These are phyloP conservation scores for Dallia pectoralis DNA, from an alignment of 2,797 vertebrate species.

Conservation along the genomic window DNA sequence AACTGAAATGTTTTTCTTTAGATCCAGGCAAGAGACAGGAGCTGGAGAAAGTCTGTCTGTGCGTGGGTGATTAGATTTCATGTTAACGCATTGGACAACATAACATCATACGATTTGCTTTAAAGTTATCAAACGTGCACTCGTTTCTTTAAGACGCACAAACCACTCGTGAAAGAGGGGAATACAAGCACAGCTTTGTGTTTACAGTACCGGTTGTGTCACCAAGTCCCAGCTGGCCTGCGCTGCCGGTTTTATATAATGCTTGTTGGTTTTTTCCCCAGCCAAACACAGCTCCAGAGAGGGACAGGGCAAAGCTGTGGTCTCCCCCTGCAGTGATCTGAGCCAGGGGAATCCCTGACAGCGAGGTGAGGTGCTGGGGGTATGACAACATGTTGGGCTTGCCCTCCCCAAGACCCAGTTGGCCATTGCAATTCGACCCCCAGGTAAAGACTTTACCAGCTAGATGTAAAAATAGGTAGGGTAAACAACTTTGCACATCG, in stretches of 20 bases:
- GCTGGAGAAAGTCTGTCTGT: slow-evolving; percentile 65
- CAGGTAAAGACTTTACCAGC: slow-evolving; percentile 75
- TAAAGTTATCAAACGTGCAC: not conserved
- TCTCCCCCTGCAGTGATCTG: slow-evolving; percentile 71
- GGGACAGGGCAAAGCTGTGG: slow-evolving; percentile 75
- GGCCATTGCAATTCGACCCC: slow-evolving; percentile 75
- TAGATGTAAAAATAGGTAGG: slow-evolving; percentile 30
- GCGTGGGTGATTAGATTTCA: slow-evolving; percentile 35
- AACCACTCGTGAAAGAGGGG: not conserved
- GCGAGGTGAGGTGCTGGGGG: slow-evolving; percentile 68
- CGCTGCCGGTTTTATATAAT: too few species aligned
- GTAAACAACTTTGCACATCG: not conserved
- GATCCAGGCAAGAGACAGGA: slow-evolving; percentile 49
- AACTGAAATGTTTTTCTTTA: slow-evolving; percentile 67
- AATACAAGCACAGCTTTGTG: not conserved
- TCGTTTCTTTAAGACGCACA: not conserved
- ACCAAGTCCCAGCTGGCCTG: slow-evolving; percentile 78
- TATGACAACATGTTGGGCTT: slow-evolving; percentile 32
- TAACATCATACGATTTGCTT: not conserved
- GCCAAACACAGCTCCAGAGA: slow-evolving; percentile 74
- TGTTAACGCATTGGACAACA: not conserved
- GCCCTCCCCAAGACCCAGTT: slow-evolving; percentile 71
- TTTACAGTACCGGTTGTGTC: slow-evolving; percentile 67
- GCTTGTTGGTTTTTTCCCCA: slow-evolving; percentile 83
- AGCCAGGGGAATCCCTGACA: slow-evolving; percentile 74